A percentile compares a stretch with the other conserved stretches of the same genome.
Conservation (phyloP, 2,797 vertebrate genomes). For the Amphiprion clarkii region DNA sequence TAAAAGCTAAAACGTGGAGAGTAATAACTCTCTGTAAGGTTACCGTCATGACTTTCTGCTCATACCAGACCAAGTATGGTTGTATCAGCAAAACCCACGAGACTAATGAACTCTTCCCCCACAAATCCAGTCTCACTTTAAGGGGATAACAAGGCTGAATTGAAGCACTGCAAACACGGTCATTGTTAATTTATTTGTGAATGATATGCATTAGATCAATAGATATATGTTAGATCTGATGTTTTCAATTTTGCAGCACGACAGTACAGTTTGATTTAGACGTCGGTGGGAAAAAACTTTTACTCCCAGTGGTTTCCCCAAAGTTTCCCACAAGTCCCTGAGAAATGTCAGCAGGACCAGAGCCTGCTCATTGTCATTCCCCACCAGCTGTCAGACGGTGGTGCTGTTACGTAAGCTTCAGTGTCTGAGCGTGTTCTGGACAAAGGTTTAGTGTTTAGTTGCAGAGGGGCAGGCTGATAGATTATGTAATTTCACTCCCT, state of each 20-base stretch:
- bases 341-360: conserved; percentile 24
- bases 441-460: conserved; percentile 59
- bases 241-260: not conserved
- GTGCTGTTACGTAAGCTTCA: conserved; percentile 62
- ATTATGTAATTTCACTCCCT: conserved; percentile 54
- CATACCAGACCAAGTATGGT: too few relatives aligned
- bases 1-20: not conserved
- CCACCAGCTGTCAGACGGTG: conserved; percentile 46
- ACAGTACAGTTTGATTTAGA: not conserved
- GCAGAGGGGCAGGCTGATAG: not conserved
- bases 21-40: not conserved
- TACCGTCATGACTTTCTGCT: too few relatives aligned
- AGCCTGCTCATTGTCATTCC: conserved; percentile 64
- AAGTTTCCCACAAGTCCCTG: conserved; percentile 47
- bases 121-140: too few relatives aligned
- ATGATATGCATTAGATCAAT: too few relatives aligned
- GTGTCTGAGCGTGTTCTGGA: conserved; percentile 34
- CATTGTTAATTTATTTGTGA: not conserved
- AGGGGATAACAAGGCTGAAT: not conserved
- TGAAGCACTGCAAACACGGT: not conserved
- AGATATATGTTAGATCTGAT: too few relatives aligned
- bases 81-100: too few relatives aligned
- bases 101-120: too few relatives aligned
- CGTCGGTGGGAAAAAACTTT: too few relatives aligned
- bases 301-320: conserved; percentile 3